Conservation (phyloP, 2,797 vertebrate genomes). For the Oreochromis mossambicus region DNA sequence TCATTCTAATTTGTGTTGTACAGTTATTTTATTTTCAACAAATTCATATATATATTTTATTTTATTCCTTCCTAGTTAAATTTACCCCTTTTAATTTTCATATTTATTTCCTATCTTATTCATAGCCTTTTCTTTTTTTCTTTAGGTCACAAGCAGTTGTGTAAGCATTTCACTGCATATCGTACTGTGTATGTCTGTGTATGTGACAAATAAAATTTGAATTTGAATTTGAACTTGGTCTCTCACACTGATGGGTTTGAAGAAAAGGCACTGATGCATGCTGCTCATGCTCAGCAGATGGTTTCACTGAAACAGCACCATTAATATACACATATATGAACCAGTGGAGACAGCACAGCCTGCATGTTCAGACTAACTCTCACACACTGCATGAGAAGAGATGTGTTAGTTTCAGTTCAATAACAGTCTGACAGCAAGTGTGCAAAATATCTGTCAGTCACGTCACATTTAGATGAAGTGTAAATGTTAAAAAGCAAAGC, state of each 20-base stretch:
- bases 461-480: background rate
- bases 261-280: no score
- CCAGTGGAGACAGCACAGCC: background rate
- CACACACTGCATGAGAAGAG: background rate
- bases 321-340: background rate
- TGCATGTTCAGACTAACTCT: background rate
- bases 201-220: no score
- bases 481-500: background rate
- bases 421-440: background rate
- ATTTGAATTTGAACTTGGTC: fast-evolving
- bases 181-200: no score
- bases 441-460: background rate
- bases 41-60: no score
- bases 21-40: no score
- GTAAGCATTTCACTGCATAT: no score
- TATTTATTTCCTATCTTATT: no score
- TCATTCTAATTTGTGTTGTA: no score
- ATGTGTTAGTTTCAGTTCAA: background rate
- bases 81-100: no score
- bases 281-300: background rate
- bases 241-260: background rate
- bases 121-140: no score
- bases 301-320: background rate
- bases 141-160: no score
- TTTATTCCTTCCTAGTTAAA: no score